Evolutionary conservation across 2,797 vertebrate species (phyloP).

Genomic region (Tolypeutes matacus): DNA sequence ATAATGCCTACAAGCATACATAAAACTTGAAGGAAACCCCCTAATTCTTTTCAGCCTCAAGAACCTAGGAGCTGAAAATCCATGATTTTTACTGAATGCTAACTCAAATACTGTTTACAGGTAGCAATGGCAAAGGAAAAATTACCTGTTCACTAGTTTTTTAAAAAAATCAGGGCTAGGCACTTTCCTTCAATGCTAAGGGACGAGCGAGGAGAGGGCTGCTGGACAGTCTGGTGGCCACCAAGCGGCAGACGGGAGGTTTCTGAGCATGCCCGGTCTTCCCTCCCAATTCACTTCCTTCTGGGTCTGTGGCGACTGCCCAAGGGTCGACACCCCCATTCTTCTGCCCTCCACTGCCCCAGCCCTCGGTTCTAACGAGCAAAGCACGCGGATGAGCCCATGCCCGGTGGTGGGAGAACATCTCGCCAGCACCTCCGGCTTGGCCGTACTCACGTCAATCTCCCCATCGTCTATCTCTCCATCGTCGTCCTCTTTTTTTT

Average conservation of each 20-base stretch:
- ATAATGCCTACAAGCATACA: not conserved
- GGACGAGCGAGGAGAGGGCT: not conserved
- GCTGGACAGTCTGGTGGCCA: not conserved
- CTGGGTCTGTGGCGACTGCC: not conserved
- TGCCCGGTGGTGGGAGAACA: too few relatives aligned
- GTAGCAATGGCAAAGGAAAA: not conserved
- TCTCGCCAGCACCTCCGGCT: not conserved
- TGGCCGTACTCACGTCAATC: constrained; percentile 95
- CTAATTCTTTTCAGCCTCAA: not conserved
- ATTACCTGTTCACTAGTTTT: not conserved
- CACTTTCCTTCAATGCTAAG: not conserved
- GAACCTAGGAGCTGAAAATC: not conserved
- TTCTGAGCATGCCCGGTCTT: not conserved
- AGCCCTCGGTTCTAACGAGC: not conserved
- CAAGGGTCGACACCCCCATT: not conserved
- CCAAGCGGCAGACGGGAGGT: not conserved
- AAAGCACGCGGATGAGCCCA: too few relatives aligned
- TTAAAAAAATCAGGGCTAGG: not conserved
- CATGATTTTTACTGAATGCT: not conserved
- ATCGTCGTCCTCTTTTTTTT: constrained; percentile 97
- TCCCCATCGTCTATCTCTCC: constrained; percentile 99
- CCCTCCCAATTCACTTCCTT: not conserved
- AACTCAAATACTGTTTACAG: not conserved
- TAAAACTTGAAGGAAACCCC: not conserved
- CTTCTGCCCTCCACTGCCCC: not conserved